phyloP scores from a whole-genome alignment of 92 coral and sea anemone species.

The Anthopleura xanthogrammica region DNA sequence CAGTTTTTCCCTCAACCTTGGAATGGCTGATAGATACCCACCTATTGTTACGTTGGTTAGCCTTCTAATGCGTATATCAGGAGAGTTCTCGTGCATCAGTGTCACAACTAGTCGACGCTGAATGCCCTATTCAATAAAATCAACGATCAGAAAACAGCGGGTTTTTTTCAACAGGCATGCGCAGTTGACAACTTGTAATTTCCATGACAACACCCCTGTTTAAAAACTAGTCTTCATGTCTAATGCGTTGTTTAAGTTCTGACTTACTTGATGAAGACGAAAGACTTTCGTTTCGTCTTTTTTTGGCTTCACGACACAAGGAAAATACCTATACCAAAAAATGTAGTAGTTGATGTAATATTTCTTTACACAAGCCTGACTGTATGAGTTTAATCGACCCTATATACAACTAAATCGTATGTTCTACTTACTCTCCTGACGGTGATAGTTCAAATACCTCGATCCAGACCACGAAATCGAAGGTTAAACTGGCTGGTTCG shows the following conservation, averaged over 20 bases:
- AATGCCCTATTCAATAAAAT: conserved; percentile 66
- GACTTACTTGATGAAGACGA: conserved; percentile 86
- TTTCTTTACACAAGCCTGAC: too few relatives aligned
- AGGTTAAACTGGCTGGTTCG: conserved; percentile 54
- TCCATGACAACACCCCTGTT: neutral
- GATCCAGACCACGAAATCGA: conserved; percentile 87
- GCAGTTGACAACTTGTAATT: neutral
- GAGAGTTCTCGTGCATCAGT: conserved; percentile 87
- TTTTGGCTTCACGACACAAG: conserved; percentile 82
- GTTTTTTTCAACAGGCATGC: neutral
- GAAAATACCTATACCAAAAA: conserved; percentile 70
- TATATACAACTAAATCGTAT: too few relatives aligned
- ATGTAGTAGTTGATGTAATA: too few relatives aligned
- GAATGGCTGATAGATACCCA: neutral
- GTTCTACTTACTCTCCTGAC: conserved; percentile 86
- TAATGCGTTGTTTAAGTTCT: neutral
- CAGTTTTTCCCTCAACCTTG: too few relatives aligned
- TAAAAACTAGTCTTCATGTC: too few relatives aligned
- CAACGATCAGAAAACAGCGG: neutral
- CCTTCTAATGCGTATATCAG: conserved; percentile 84
- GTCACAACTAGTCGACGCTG: conserved; percentile 94
- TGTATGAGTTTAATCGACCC: neutral
- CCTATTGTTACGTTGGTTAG: conserved; percentile 73
- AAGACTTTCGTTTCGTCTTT: conserved; percentile 67
- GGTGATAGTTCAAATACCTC: conserved; percentile 91